A percentile compares a stretch with the other conserved stretches of the same genome.
Evolutionary conservation across 1,140 invertebrate species (phyloP).

Genomic region (Pentalonia nigronervosa): DNA sequence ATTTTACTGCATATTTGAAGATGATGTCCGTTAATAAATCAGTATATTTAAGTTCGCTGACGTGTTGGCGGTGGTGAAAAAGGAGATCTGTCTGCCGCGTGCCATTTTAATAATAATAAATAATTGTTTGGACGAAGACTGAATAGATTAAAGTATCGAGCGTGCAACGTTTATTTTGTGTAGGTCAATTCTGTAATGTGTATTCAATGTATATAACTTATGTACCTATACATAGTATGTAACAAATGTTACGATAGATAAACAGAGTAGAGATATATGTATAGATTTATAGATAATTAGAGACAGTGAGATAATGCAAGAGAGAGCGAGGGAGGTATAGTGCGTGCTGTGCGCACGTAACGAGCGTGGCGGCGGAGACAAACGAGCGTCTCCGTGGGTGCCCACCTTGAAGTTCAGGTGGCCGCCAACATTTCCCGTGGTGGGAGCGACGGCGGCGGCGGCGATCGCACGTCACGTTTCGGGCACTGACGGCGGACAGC

Average conservation of each 20-base stretch:
- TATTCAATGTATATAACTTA: too few species aligned
- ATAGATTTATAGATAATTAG: neutral
- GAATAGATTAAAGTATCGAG: too few species aligned
- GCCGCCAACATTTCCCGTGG: neutral
- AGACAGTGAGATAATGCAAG: too few species aligned
- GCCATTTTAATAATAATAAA: neutral
- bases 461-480: neutral
- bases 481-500: neutral
- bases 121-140: neutral
- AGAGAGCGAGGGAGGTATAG: neutral
- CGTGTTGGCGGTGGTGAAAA: neutral
- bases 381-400: neutral
- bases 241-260: too few species aligned
- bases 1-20: too few species aligned
- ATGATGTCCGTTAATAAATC: too few species aligned
- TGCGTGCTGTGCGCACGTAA: neutral
- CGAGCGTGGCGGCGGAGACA: neutral
- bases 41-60: neutral
- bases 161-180: too few species aligned
- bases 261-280: neutral
- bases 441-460: neutral
- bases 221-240: too few species aligned
- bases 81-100: too few species aligned
- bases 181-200: neutral
- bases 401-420: constrained; percentile 36